Base-by-base conservation (phyloP, 2,888 invertebrate genomes). In the Phragmatobia fuliginosa region DNA sequence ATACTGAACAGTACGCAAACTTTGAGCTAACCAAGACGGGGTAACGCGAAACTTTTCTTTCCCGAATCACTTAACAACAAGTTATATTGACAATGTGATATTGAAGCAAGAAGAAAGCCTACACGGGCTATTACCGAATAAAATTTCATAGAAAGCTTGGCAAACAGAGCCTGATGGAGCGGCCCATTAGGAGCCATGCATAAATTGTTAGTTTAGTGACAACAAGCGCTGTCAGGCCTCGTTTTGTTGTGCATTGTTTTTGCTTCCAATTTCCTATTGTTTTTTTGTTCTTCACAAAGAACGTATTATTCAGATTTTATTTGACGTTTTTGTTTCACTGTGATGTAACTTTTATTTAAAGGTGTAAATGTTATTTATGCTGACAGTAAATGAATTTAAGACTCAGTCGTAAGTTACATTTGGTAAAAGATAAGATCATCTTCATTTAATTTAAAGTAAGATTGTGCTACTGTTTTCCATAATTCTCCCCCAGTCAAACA, bases 141-240 rank as follows among this genome's bases (percentile, higher is more conserved):
- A 94, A 94, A 94, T 94, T 94, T 92, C 93, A 94, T 92, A 93
- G 93, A 95, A 94, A 95, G 94, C 92, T 90, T 90, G 82, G 91
- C 93, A 94, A 95, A 94, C 94, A 94, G 84, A 84, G 87, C 77
- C 86, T 92, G 94, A 92, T 92, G 91, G 93, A 88, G 87, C 89
- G 78, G 75, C 82, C 94, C 94, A 94, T 94, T 94, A 94, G 92
- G 88, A 89, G 82, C 84, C 91, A 92, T 94, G 94, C 94, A 94
- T 94, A 94, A 94, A 93, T 94, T 94, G 94, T 94, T 94, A 91
- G 94, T 91, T 90, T 88, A 92, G 90, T 86, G 88, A 87, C 90
- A 87, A 87, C 90, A 89, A 84, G 86, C 86, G 81, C 77, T 79
- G 79, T 82, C 77, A 83, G 74, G 36, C 79, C 82, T 74, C 49